phyloP scores from a whole-genome alignment of 2,113 vertebrate genomes.

The Vidua chalybeata region DNA sequence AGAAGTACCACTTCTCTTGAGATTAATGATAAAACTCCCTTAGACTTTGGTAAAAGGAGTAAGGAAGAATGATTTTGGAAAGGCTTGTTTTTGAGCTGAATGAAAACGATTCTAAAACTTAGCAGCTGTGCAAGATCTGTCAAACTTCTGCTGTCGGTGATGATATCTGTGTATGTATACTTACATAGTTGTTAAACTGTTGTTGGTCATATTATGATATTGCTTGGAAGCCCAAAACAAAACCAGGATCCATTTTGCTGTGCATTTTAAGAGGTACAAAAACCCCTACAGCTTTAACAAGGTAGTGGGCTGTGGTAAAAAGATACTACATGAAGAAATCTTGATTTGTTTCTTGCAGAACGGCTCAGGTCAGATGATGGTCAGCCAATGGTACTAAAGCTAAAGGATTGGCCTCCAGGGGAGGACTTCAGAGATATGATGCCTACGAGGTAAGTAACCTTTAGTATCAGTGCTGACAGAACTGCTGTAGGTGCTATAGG shows the following conservation, averaged over 20 bases:
- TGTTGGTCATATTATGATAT: background rate
- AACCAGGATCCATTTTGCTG: background rate
- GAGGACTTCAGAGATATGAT: constrained; percentile 99
- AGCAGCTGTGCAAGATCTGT: background rate
- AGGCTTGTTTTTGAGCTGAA: background rate
- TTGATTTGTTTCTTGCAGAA: constrained; percentile 75
- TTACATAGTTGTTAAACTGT: background rate
- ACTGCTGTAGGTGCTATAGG: background rate
- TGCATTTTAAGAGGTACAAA: background rate
- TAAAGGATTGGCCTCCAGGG: constrained; percentile 98
- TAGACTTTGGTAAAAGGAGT: background rate
- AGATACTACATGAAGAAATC: background rate
- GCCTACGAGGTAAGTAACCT: constrained; percentile 85
- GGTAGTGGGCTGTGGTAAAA: background rate
- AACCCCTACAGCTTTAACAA: background rate
- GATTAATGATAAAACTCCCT: background rate
- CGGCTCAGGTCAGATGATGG: constrained; percentile 89
- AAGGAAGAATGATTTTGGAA: background rate
- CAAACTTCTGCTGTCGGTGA: background rate
- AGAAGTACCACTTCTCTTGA: background rate
- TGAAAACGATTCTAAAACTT: background rate
- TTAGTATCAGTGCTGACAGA: background rate
- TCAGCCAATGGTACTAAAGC: constrained; percentile 95
- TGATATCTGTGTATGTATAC: background rate
- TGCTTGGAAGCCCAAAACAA: background rate